Base-by-base conservation (phyloP, 2,113 vertebrate species). In the Dicentrarchus labrax region DNA sequence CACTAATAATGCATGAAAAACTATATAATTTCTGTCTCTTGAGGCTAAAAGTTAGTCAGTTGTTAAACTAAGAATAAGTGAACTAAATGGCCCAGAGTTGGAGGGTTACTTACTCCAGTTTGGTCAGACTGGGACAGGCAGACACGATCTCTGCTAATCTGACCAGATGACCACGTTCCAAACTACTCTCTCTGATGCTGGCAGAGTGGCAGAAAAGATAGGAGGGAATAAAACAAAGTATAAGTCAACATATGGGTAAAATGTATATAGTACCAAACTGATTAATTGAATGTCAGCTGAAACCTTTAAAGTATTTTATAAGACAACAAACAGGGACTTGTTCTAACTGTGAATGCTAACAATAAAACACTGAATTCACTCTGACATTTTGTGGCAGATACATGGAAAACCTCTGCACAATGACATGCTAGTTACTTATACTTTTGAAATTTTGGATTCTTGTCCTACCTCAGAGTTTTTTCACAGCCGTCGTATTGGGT, bases 381-480 rank as follows among this genome's bases (percentile, higher is more conserved):
- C 45, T 47, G 45, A 47, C 45, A 4, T 47, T 4, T 47, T 12
- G 45, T 4, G 13, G 11, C 45, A 4, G 45, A 13, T 13, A 47
- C 43, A 45, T 12, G 12, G 4, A n/a, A 60, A 51, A 19, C 43
- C 10, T 59, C n/a, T 45, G 22, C 21, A 43, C 15, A 43, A 22
- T 43, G 5, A 30, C 53, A 15, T 6, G 39, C 36, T 17, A 9
- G 1, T 45, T 8, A 47, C 17, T n/a, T n/a, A 19, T 36, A 16
- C 10, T 47, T n/a, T 38, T 36, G 17, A 7, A 5, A 57, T 16
- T 16, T 4, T 24, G 8, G 7, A 22, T 57, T 19, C 0, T 15
- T 17, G 36, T 56, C 73, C 89, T 94, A 98, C 97, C 97, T 97
- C 8, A 98, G 54, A 47, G 80, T 92, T 90, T 95, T 95, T 64